Evolutionary conservation across 2,888 invertebrate species (phyloP).

Genomic region (Noctua pronuba): DNA sequence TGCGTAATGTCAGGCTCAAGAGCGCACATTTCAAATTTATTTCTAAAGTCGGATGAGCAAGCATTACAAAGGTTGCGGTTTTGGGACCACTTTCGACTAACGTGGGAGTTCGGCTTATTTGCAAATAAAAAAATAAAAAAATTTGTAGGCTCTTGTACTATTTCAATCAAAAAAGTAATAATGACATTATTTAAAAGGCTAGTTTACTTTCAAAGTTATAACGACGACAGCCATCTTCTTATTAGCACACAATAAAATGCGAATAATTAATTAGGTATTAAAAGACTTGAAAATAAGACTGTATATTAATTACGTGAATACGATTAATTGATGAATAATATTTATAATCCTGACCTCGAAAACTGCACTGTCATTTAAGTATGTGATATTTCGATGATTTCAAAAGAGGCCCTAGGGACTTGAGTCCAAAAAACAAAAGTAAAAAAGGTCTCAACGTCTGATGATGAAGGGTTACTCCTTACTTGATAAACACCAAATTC

Average conservation of each 20-base stretch:
- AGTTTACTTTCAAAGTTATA: neutral
- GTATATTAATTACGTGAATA: neutral
- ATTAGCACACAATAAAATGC: neutral
- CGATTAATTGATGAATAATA: neutral
- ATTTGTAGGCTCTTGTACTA: neutral
- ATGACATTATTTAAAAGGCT: neutral
- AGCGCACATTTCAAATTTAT: neutral
- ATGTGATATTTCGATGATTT: neutral
- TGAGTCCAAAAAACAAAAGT: neutral
- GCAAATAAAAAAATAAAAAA: neutral
- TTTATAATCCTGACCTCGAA: neutral
- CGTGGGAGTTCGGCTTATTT: no score
- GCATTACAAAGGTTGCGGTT: neutral
- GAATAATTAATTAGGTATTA: neutral
- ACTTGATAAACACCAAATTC: neutral
- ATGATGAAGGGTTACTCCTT: neutral
- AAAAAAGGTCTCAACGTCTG: neutral
- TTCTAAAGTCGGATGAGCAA: neutral
- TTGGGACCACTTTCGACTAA: neutral
- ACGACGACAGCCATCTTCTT: neutral
- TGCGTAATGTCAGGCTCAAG: neutral
- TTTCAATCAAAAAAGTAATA: neutral
- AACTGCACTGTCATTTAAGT: neutral
- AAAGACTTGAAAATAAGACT: neutral
- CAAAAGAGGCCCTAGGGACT: neutral